Evolutionary conservation across 2,113 vertebrate species (phyloP), one percentile per base, ranked within the genome.

Genomic region (Struthidea cinerea): DNA sequence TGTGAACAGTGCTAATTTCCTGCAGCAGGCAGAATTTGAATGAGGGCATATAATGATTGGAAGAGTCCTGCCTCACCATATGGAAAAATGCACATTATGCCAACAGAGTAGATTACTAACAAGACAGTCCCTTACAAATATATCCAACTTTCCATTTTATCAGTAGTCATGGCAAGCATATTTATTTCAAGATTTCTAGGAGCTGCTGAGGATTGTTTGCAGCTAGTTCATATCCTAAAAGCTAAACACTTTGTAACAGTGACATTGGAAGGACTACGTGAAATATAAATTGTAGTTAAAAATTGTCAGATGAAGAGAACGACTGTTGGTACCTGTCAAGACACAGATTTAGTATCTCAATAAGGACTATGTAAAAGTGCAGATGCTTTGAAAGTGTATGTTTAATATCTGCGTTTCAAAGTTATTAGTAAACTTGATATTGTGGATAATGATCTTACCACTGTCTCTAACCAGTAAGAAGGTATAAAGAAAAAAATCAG

Each of bases 1-100:
- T 97, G 96, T 98, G 98, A 99, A 98, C 95, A 97, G 97, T 96
- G 97, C 97, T 98, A 98, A 99, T 99, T 98, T 98, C 98, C 98
- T 98, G 96, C 96, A 98, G 98, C 96, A 98, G 97, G 97, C 97
- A 95, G 94, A 84, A 98, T 97, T 97, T 94, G 96, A 98, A 98
- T 97, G 97, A 98, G 95, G 92, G 95, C 78, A 88, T 95, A 94
- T 95, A 97, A 97, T 96, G 94, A 97, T 92, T 94, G 79, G 85
- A 97, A 98, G 94, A 97, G 95, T 89, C 84, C 95, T 97, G 96
- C 97, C 91, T 96, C 92, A 92, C 97, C 98, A 98, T 98, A 98
- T 98, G 98, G 98, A 96, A 96, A 83, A 96, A 65, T 52, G 47
- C 84, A 69, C 78, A 87, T 90, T 92, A 93, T 98, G 97, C 97